Evolutionary conservation across 2,113 vertebrate species (phyloP), one percentile per base, ranked within the genome.

Genomic region (Thryonomys swinderianus): DNA sequence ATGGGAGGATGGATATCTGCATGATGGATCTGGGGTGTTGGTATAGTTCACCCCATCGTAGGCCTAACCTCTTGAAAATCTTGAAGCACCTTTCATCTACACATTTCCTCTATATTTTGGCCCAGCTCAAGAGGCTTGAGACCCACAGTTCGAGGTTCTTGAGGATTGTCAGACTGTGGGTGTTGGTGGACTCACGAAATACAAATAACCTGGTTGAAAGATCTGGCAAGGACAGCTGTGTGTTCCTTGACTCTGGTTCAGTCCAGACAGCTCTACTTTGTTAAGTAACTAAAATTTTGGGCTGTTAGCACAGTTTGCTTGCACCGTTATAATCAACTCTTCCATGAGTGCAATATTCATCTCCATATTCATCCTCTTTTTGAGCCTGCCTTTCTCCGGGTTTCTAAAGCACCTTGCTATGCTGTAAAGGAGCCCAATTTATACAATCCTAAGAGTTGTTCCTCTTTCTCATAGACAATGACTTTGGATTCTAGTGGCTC

Each of bases 361-460:
- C 30, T 92, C 45, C 30, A 0, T 88, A 27, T 5, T 92, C 32
- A 57, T 73, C 12, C 85, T 59, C 27, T 85, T 76, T 57, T 9
- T 32, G 62, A 53, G 42, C 59, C 66, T 91, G 78, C 27, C 23
- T 79, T 73, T 53, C 34, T 34, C 0, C 25, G 67, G 48, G 25
- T 61, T 94, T 66, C 61, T 92, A 42, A 34, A 95, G n/a, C 48
- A 74, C 11, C 20, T 91, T 82, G 40, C 37, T 90, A 93, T 94
- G 51, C 57, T 89, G 32, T 37, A 74, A 88, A 7, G 34, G 5
- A 9, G 79, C 6, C 34, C 20, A 94, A 34, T 51, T 89, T 91
- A n/a, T 84, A 85, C 42, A 83, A 0, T 42, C 66, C 30, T 74
- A 17, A 80, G 45, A 74, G 37, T 61, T 37, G 17, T 16, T 74